Base-by-base conservation (phyloP, 2,888 invertebrate species). In the Calliphora vomitoria region DNA sequence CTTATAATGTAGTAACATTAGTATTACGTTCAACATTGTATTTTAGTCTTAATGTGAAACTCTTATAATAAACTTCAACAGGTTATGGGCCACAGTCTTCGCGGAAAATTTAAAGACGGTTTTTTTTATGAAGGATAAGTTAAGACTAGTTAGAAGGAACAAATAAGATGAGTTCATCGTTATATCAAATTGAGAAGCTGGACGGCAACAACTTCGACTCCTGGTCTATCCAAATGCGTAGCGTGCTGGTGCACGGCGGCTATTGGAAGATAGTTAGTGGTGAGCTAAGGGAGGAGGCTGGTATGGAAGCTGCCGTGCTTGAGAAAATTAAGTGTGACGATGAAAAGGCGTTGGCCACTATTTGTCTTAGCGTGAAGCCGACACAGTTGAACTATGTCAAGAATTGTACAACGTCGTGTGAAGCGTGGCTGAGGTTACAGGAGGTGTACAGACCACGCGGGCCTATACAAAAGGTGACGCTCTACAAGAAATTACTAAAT, bases 111-210 rank as follows among this genome's bases (percentile, higher is more conserved):
- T 44, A 44, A 11, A 44, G 11, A 11, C 44, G 44, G n/a, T n/a
- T n/a, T 44, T 44, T 44, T 44, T 11, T 10, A 11, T 10, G 3
- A 11, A 11, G 11, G 11, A 44, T 44, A 44, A 44, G 1, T 44
- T 44, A 11, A 44, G 44, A 11, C 44, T 44, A 44, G 10, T 44
- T 44, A 44, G 44, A 44, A 11, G 44, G 11, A 44, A 44, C 35
- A 35, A 35, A 35, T 35, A 35, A 11, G 10, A 71, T 71, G 85
- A 55, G 47, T 38, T 71, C 71, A 4, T 78, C 47, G 25, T 20
- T 80, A 11, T 84, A 81, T 15, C 75, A 84, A 18, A 74, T 87
- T 44, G 87, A 87, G 25, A 85, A 85, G 47, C 35, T 85, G 10
- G 74, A 85, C 47, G 85, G 64, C 3, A 38, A 13, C 5, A 82